These are phyloP conservation scores for Disparrhopalites patrizii DNA, from an alignment of 2,888 invertebrate genomes.

Conservation along the genomic window DNA sequence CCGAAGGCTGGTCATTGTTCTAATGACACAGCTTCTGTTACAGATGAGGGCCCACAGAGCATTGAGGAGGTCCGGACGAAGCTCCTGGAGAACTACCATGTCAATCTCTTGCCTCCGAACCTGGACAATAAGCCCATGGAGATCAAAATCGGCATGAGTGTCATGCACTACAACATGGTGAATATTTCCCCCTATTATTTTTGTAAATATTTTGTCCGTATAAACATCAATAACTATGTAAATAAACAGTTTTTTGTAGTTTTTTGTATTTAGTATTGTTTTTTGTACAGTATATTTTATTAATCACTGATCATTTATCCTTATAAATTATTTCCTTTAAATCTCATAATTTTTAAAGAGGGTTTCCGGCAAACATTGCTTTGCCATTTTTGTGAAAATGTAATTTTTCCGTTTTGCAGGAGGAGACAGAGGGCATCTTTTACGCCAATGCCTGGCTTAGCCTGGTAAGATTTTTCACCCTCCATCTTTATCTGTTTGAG, in stretches of 20 bases:
- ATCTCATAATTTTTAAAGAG: too few relatives aligned
- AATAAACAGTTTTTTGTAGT: background rate
- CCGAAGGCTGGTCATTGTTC: too few relatives aligned
- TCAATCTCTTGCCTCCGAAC: slow-evolving; percentile 32
- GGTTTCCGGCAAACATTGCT: too few relatives aligned
- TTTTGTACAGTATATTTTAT: background rate
- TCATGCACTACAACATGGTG: slow-evolving; percentile 44
- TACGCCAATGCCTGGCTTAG: slow-evolving; percentile 55
- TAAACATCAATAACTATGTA: background rate
- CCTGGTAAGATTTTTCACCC: slow-evolving; percentile 12
- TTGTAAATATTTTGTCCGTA: background rate
- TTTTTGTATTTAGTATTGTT: background rate
- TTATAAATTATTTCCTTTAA: too few relatives aligned
- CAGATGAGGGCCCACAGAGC: background rate
- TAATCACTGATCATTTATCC: too few relatives aligned
- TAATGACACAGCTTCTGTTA: background rate
- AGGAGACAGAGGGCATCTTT: slow-evolving; percentile 62
- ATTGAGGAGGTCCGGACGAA: slow-evolving; percentile 14
- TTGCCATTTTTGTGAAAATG: background rate
- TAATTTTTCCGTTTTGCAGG: slow-evolving; percentile 49
- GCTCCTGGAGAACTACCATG: slow-evolving; percentile 39
- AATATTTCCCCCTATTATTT: background rate
- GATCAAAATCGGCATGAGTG: slow-evolving; percentile 37
- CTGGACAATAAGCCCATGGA: slow-evolving; percentile 23
- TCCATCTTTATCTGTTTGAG: too few relatives aligned